phyloP scores from a whole-genome alignment of 2,113 vertebrate genomes.

The Geococcyx californianus region DNA sequence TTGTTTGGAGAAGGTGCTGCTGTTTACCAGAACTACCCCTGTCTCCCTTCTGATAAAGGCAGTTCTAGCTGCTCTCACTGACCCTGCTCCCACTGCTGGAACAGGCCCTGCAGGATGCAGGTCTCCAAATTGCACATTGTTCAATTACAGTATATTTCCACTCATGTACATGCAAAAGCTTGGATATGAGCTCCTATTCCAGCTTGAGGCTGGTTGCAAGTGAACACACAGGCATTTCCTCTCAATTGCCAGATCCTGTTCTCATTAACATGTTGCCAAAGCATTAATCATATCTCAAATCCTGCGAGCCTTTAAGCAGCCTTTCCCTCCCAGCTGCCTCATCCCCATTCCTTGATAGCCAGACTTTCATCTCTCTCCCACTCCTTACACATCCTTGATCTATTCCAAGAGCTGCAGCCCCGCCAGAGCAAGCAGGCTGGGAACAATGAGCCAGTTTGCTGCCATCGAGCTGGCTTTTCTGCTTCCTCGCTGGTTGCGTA shows the following conservation, averaged over 20 bases:
- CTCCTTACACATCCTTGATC: neutral
- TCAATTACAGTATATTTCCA: neutral
- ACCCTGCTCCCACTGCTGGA: neutral
- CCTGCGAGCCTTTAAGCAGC: neutral
- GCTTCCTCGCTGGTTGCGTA: rapidly evolving
- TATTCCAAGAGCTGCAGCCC: neutral
- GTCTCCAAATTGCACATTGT: neutral
- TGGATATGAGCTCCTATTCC: neutral
- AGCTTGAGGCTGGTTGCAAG: neutral
- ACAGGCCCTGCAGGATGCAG: rapidly evolving
- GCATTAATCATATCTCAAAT: conserved; percentile 42
- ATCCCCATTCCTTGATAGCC: conserved; percentile 31
- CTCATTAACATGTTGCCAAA: neutral
- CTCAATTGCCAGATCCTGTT: conserved; percentile 22
- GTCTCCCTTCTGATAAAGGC: neutral
- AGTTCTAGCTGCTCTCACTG: neutral
- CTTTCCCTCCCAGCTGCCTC: conserved; percentile 21
- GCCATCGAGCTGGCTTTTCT: neutral
- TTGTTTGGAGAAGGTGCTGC: neutral
- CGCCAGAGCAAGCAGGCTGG: neutral
- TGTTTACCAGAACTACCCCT: neutral
- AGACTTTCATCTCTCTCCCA: neutral
- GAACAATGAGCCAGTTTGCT: neutral
- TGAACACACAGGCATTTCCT: conserved; percentile 21
- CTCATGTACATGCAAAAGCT: neutral